A percentile compares a stretch with the other conserved stretches of the same genome.
Evolutionary conservation across 2,113 vertebrate genomes (phyloP).

Genomic region (Platysternon megacephalum): DNA sequence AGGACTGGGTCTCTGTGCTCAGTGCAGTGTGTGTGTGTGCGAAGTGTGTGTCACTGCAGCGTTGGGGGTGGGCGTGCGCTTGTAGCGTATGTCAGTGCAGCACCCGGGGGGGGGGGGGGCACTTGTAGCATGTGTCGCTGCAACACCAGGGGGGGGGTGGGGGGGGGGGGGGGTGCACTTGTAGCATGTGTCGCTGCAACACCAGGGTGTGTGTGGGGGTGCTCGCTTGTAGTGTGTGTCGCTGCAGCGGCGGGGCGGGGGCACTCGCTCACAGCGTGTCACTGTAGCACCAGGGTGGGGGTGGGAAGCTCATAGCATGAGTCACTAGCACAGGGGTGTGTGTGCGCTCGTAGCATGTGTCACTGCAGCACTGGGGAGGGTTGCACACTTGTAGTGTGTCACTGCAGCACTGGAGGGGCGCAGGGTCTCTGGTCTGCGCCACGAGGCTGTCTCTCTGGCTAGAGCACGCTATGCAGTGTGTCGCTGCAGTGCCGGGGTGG

Average conservation of each 20-base stretch:
- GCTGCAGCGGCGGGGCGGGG: not conserved
- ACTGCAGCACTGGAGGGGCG: not conserved
- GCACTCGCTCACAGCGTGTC: too few species aligned
- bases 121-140: not conserved
- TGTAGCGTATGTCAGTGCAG: not conserved
- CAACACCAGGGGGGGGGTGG: too few species aligned
- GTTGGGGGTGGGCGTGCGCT: not conserved
- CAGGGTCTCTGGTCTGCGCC: not conserved
- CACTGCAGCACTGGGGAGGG: not conserved
- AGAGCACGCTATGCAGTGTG: not conserved
- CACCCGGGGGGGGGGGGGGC: too few species aligned
- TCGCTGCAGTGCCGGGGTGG: not conserved
- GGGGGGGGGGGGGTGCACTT: not conserved
- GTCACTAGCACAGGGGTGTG: too few species aligned
- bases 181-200: accelerated
- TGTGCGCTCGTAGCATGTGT: too few species aligned
- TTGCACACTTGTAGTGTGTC: not conserved
- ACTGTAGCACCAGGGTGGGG: too few species aligned
- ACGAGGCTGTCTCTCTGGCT: slow-evolving; percentile 12
- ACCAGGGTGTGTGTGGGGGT: too few species aligned
- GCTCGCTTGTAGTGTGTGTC: not conserved
- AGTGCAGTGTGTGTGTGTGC: not conserved
- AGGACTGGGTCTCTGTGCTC: not conserved
- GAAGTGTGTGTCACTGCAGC: not conserved
- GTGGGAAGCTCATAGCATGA: too few species aligned